Conservation (phyloP, 2,888 invertebrate genomes). For the Diogma glabrata region DNA sequence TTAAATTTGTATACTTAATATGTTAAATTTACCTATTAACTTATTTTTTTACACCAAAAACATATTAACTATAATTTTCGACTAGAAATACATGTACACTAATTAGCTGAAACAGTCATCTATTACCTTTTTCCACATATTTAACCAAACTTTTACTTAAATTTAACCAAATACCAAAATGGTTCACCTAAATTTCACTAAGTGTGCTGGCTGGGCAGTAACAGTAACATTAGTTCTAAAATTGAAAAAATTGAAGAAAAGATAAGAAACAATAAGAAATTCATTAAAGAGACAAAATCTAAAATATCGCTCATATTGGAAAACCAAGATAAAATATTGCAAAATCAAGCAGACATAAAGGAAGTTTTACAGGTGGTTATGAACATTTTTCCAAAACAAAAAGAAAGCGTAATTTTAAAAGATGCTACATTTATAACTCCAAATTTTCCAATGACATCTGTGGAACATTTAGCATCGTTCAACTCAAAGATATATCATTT, state of each 20-base stretch:
- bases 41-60: no score
- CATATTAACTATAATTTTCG: no score
- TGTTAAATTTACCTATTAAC: no score
- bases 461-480: constrained; percentile 1
- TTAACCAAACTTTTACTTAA: no score
- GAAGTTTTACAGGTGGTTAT: background rate
- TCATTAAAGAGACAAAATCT: constrained; percentile 5
- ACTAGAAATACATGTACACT: no score
- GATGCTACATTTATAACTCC: no score
- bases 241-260: constrained; percentile 1
- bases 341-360: constrained; percentile 4
- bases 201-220: no score
- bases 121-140: no score
- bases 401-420: constrained; percentile 1
- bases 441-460: background rate
- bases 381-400: background rate
- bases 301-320: constrained; percentile 5
- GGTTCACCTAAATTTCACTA: no score
- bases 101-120: no score
- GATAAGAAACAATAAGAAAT: constrained; percentile 1
- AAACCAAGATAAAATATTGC: constrained; percentile 4
- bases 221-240: background rate
- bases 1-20: no score
- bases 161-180: no score
- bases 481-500: background rate